A percentile compares a stretch with the other conserved stretches of the same genome.
Conservation (phyloP, 2,797 vertebrate species). For the Tenualosa ilisha region DNA sequence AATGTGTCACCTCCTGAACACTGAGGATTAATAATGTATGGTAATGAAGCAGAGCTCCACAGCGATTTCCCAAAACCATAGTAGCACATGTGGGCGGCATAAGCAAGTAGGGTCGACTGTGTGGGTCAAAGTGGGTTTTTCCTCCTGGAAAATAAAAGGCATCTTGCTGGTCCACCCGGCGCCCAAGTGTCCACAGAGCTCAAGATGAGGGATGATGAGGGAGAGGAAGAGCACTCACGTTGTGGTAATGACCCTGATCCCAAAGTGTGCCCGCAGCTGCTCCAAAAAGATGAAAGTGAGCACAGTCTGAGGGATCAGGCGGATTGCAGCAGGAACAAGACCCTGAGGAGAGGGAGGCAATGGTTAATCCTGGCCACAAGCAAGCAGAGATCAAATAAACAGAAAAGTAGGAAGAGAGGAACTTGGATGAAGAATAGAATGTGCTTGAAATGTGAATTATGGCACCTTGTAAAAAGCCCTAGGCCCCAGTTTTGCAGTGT, state of each 20-base stretch:
- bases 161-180: background rate
- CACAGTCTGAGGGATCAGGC: slow-evolving; percentile 80
- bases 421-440: background rate
- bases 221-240: background rate
- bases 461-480: slow-evolving; percentile 83
- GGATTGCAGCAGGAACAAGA: slow-evolving; percentile 77
- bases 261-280: slow-evolving; percentile 82
- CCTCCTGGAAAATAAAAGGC: background rate
- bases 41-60: background rate
- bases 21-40: background rate
- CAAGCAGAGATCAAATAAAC: background rate
- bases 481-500: slow-evolving; percentile 78
- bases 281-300: slow-evolving; percentile 84
- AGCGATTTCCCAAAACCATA: background rate
- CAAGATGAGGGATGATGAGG: background rate
- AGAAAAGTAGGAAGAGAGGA: background rate
- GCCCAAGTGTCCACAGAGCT: background rate
- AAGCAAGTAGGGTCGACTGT: background rate
- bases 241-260: slow-evolving; percentile 70
- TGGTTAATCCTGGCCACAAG: background rate
- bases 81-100: background rate
- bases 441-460: background rate
- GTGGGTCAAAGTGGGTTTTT: background rate
- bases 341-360: slow-evolving; percentile 35
- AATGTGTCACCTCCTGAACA: background rate